A percentile compares a stretch with the other conserved stretches of the same genome.
These are phyloP conservation scores for Epinotia ramella DNA, from an alignment of 2,888 invertebrate species.

Conservation along the genomic window DNA sequence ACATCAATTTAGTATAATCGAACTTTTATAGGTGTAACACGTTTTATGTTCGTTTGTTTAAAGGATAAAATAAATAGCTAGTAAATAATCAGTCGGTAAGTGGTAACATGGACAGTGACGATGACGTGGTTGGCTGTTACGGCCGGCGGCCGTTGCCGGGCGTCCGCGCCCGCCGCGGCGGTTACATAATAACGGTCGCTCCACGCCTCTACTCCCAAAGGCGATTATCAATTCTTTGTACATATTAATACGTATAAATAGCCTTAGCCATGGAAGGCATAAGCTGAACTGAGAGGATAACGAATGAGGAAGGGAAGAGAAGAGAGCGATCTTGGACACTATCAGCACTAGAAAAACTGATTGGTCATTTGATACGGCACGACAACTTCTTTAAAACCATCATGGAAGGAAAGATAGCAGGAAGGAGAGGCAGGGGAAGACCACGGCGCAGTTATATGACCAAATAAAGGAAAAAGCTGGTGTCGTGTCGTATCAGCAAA, in stretches of 20 bases:
- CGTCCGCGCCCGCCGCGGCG: slow-evolving; percentile 45
- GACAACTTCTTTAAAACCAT: too few species aligned
- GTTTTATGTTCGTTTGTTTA: not conserved
- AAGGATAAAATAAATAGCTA: not conserved
- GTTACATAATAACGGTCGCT: slow-evolving; percentile 51
- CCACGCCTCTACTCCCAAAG: slow-evolving; percentile 47
- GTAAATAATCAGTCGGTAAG: not conserved
- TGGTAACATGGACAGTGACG: slow-evolving; percentile 1
- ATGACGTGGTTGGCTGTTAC: slow-evolving; percentile 4
- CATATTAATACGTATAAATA: not conserved
- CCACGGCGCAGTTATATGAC: too few species aligned
- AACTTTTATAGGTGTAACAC: not conserved
- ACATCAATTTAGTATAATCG: too few species aligned
- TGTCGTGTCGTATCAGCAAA: too few species aligned
- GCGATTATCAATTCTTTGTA: slow-evolving; percentile 20
- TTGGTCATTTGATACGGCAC: too few species aligned
- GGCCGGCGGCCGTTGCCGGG: slow-evolving; percentile 1
- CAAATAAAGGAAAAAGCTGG: too few species aligned
- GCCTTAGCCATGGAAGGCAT: not conserved
- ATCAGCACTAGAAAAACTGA: too few species aligned
- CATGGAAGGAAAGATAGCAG: too few species aligned
- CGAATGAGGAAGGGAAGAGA: too few species aligned
- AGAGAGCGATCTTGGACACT: too few species aligned
- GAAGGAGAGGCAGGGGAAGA: too few species aligned
- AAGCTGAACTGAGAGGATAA: too few species aligned